These are phyloP conservation scores for Xiphophorus maculatus DNA, from an alignment of 2,113 vertebrate genomes.

Conservation along the genomic window DNA sequence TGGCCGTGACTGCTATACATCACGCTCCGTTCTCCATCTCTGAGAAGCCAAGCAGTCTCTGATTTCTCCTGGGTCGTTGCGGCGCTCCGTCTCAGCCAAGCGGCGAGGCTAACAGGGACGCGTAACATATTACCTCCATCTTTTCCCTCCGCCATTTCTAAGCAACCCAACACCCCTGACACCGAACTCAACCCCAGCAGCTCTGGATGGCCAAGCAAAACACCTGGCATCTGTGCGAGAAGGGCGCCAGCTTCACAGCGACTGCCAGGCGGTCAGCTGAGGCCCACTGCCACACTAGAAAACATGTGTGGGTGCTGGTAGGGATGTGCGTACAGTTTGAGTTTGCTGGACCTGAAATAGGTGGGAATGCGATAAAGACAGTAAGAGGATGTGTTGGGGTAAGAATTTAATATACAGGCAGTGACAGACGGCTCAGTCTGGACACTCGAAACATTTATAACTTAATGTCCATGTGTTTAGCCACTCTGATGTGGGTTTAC, in stretches of 20 bases:
- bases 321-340: conserved; percentile 7
- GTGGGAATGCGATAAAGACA: conserved; percentile 28
- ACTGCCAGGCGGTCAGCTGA: conserved; percentile 72
- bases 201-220: conserved; percentile 68
- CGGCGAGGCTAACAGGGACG: conserved; percentile 51
- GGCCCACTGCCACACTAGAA: conserved; percentile 42
- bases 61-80: conserved; percentile 28
- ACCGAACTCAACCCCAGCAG: conserved; percentile 45
- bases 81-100: conserved; percentile 9
- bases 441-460: conserved; percentile 41
- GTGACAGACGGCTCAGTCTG: conserved; percentile 40
- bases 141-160: conserved; percentile 38
- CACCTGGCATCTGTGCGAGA: conserved; percentile 72
- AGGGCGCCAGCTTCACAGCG: conserved; percentile 64
- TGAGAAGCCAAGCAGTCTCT: conserved; percentile 28
- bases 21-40: conserved; percentile 9
- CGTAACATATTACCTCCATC: conserved; percentile 43
- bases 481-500: conserved; percentile 5
- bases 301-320: conserved; percentile 17
- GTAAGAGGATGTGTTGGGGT: conserved; percentile 17
- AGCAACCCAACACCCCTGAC: conserved; percentile 70
- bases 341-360: conserved; percentile 18
- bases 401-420: conserved; percentile 19
- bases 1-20: conserved; percentile 6
- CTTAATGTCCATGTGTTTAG: conserved; percentile 9